These are phyloP conservation scores for Drosophila albomicans DNA, from an alignment of 1,140 invertebrate species.

Conservation along the genomic window DNA sequence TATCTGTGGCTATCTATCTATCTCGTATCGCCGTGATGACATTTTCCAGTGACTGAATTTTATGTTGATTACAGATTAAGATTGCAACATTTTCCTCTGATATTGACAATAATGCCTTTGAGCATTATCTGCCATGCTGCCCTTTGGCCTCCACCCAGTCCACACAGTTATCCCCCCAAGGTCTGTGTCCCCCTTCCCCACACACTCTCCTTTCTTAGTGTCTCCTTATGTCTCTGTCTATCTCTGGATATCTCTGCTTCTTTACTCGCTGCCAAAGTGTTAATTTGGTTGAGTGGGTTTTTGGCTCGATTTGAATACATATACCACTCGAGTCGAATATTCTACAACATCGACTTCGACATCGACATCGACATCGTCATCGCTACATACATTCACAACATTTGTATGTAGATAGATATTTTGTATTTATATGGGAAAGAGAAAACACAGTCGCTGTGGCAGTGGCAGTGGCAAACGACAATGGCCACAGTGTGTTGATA, in stretches of 20 bases:
- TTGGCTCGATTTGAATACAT: constrained; percentile 78
- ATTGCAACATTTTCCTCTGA: constrained; percentile 78
- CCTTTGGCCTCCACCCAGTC: constrained; percentile 44
- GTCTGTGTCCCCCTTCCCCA: constrained; percentile 16
- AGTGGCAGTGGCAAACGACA: constrained; percentile 28
- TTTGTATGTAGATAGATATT: constrained; percentile 19
- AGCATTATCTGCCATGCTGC: constrained; percentile 59
- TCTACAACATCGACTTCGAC: constrained; percentile 1
- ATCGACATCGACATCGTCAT: too few species aligned
- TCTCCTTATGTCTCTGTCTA: neutral
- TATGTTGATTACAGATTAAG: constrained; percentile 83
- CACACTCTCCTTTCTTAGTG: constrained; percentile 7
- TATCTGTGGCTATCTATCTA: constrained; percentile 28
- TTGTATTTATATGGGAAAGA: constrained; percentile 10
- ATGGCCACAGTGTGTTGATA: constrained; percentile 72
- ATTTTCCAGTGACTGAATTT: constrained; percentile 82
- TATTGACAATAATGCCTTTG: constrained; percentile 81
- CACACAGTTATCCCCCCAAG: constrained; percentile 33
- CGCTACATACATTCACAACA: neutral
- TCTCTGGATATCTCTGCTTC: constrained; percentile 10
- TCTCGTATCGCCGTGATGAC: constrained; percentile 62
- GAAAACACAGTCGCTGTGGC: constrained; percentile 4
- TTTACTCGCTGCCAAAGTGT: constrained; percentile 59
- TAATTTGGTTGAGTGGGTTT: constrained; percentile 83
- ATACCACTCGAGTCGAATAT: constrained; percentile 15